Evolutionary conservation across 2,113 vertebrate genomes (phyloP), one percentile per base, ranked within the genome.

Genomic region (Gallinago paraguaiae): DNA sequence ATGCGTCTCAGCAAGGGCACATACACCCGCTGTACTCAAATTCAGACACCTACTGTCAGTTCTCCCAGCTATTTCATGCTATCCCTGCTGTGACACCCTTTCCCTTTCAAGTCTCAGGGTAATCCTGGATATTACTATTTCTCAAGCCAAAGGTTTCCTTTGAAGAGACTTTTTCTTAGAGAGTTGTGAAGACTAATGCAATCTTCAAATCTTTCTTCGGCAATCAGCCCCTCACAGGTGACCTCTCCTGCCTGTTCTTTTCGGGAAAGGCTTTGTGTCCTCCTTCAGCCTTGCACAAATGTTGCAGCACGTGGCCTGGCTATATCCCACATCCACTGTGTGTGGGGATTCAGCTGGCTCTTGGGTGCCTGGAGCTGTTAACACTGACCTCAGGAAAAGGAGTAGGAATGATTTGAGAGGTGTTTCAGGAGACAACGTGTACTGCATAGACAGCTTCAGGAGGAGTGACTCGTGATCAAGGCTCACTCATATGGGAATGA

Each of bases 121-220:
- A 82, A 84, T 89, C 61, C n/a, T 54, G 22, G 70, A n/a, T 79
- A 61, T 46, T 72, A 14, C 39, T 59, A 1, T 72, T 84, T 90
- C 41, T 92, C 31, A 87, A 92, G 50, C 28, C 41, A 79, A 61
- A 89, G 76, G 13, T 91, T 93, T 79, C 28, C 45, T 91, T 92
- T 59, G 71, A 37, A 89, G 69, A 57, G 65, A 35, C 6, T 48
- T 83, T 77, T 80, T 51, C 68, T 76, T 65, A 7, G 56, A 24
- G 80, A 57, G 20, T 28, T 54, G 7, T 79, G 84, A 70, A 4
- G 25, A 35, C 31, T 68, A 54, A 60, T 59, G 81, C 45, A 46
- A 18, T 84, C 76, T 67, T 84, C 28, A 71, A 48, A 60, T 57
- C 25, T 22, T 68, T 88, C 43, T 82, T 20, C 10, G 31, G 59